Conservation (phyloP, 2,888 invertebrate genomes). For the Pyrocoelia pectoralis region DNA sequence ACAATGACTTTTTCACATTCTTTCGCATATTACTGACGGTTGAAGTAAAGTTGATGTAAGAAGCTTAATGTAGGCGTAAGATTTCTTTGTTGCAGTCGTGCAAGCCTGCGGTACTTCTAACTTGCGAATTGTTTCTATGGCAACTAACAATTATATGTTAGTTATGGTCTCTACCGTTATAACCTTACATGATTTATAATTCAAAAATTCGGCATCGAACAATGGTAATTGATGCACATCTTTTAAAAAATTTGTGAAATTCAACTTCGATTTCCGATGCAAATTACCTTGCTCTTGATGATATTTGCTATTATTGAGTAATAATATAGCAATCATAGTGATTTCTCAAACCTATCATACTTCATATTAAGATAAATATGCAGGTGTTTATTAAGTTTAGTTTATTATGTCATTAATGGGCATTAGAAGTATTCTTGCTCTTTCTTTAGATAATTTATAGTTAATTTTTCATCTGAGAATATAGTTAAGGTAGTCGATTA, state of each 20-base stretch:
- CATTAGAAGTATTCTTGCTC: background rate
- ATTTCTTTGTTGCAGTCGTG: slow-evolving; percentile 37
- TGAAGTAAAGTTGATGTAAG: slow-evolving; percentile 17
- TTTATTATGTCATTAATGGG: background rate
- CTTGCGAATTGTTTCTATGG: slow-evolving; percentile 37
- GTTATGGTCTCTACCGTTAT: slow-evolving; percentile 38
- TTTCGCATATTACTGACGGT: slow-evolving; percentile 14
- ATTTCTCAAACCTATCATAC: background rate
- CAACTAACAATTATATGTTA: slow-evolving; percentile 39
- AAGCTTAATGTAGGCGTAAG: slow-evolving; percentile 35
- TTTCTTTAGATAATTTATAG: too few species aligned
- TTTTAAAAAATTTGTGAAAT: background rate
- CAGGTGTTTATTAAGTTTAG: slow-evolving; percentile 1
- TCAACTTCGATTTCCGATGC: background rate
- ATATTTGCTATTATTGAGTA: background rate
- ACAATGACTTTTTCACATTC: slow-evolving; percentile 16
- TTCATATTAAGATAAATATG: background rate
- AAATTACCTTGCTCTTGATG: background rate
- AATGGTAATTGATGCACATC: background rate
- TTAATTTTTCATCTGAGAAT: too few species aligned
- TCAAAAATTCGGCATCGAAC: slow-evolving; percentile 2
- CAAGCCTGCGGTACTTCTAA: slow-evolving; percentile 37
- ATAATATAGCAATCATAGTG: background rate
- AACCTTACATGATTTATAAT: slow-evolving; percentile 27
- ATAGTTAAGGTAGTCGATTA: too few species aligned